These are phyloP conservation scores for Caenorhabditis sp. DNA, from an alignment of 2,888 invertebrate species.

Conservation along the genomic window DNA sequence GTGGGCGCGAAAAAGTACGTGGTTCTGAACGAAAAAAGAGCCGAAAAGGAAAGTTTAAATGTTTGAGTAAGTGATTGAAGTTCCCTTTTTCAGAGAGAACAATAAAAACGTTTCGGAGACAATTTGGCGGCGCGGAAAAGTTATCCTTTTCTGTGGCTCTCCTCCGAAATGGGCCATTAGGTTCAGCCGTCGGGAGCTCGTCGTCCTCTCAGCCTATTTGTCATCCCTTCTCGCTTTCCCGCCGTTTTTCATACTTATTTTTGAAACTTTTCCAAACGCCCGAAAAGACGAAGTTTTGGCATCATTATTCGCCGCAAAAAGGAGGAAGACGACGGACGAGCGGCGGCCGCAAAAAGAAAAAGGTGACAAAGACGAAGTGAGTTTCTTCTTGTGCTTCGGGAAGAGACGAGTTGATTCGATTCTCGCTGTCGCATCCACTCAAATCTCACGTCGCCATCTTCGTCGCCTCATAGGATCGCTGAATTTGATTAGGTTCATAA, in stretches of 20 bases:
- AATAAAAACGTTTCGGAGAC: too few species aligned
- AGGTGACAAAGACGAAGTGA: slow-evolving; percentile 43
- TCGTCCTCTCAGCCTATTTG: slow-evolving; percentile 35
- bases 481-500: slow-evolving; percentile 21
- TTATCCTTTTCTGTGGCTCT: slow-evolving; percentile 6
- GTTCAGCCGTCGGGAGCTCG: slow-evolving; percentile 31
- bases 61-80: too few species aligned
- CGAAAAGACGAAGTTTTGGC: slow-evolving; percentile 16
- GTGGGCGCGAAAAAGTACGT: slow-evolving; percentile 1
- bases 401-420: slow-evolving; percentile 35
- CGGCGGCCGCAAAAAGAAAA: not conserved
- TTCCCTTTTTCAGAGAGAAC: too few species aligned
- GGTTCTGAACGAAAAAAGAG: not conserved
- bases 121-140: not conserved
- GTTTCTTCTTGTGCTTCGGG: not conserved
- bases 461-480: not conserved
- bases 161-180: slow-evolving; percentile 46
- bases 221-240: slow-evolving; percentile 20
- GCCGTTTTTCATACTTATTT: slow-evolving; percentile 41
- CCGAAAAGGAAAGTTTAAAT: too few species aligned
- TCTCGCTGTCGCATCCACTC: slow-evolving; percentile 48
- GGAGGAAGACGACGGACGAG: slow-evolving; percentile 1
- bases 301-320: slow-evolving; percentile 23
- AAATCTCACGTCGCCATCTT: slow-evolving; percentile 21
- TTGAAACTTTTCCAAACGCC: slow-evolving; percentile 31